Conservation (phyloP, 2,888 invertebrate genomes). For the Seladonia tumulorum region DNA sequence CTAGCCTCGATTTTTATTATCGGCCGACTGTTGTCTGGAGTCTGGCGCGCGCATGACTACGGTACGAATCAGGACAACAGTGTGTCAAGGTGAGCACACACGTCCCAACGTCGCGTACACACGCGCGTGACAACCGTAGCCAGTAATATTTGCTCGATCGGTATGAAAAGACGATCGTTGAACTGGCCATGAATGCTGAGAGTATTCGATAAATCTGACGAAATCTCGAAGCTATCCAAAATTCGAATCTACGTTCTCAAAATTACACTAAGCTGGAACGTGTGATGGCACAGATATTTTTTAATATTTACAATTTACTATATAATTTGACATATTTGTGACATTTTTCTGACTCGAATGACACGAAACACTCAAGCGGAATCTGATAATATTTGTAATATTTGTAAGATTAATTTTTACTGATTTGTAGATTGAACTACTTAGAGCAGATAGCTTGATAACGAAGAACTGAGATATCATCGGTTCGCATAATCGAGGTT, state of each 20-base stretch:
- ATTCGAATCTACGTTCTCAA: neutral
- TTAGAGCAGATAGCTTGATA: too few relatives aligned
- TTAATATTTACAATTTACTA: too few relatives aligned
- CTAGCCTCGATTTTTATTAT: slow-evolving; percentile 72
- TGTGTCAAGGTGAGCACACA: slow-evolving; percentile 68
- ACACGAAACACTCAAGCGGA: neutral
- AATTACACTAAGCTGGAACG: too few relatives aligned
- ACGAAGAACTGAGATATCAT: too few relatives aligned
- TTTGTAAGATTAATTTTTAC: too few relatives aligned
- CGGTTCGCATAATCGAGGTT: too few relatives aligned
- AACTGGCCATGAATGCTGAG: neutral
- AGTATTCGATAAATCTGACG: neutral
- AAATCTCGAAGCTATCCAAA: neutral
- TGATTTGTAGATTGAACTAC: too few relatives aligned
- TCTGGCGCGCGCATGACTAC: slow-evolving; percentile 67
- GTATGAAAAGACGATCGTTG: slow-evolving; percentile 40
- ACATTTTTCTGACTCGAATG: neutral
- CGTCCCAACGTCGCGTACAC: slow-evolving; percentile 27
- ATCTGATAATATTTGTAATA: too few relatives aligned
- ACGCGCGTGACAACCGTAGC: slow-evolving; percentile 29
- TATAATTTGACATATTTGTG: too few relatives aligned
- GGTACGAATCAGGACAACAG: slow-evolving; percentile 67
- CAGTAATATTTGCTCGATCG: slow-evolving; percentile 51
- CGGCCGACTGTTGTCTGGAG: slow-evolving; percentile 62
- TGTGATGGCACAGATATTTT: too few relatives aligned